phyloP scores from a whole-genome alignment of 2,113 vertebrate species.

The Pseudorectes ferrugineus region DNA sequence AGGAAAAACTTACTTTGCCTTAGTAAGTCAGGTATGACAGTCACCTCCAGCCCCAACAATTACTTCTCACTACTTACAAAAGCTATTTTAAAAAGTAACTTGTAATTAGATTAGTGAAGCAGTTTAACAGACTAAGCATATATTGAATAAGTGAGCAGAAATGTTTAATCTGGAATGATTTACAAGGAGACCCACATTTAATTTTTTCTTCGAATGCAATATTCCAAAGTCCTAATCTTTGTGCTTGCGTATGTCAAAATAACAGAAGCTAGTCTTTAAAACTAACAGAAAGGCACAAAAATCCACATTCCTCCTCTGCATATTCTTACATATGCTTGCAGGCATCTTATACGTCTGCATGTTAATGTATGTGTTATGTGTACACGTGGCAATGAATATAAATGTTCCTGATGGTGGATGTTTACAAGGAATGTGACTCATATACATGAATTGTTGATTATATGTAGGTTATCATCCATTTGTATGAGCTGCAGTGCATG shows the following conservation, averaged over 20 bases:
- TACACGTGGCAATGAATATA: background rate
- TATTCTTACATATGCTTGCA: background rate
- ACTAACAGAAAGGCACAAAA: background rate
- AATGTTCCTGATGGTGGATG: background rate
- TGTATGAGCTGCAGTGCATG: background rate
- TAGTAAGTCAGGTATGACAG: background rate
- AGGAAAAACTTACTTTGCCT: background rate
- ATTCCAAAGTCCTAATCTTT: constrained; percentile 50
- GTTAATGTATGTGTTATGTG: background rate
- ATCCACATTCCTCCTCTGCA: constrained; percentile 14
- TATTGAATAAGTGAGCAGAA: constrained; percentile 66
- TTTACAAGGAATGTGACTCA: background rate
- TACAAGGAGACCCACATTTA: constrained; percentile 62
- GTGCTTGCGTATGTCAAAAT: background rate
- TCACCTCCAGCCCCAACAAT: background rate
- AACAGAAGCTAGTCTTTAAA: background rate
- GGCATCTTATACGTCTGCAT: background rate
- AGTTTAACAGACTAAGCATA: constrained; percentile 58
- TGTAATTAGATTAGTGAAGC: constrained; percentile 69
- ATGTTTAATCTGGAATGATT: constrained; percentile 72
- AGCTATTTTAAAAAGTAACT: constrained; percentile 33
- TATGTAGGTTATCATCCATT: background rate
- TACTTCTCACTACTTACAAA: constrained; percentile 49
- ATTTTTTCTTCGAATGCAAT: constrained; percentile 65
- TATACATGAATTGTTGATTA: background rate